These are phyloP conservation scores for Rhinolophus sinicus DNA, from an alignment of 2,113 vertebrate genomes.

Conservation along the genomic window DNA sequence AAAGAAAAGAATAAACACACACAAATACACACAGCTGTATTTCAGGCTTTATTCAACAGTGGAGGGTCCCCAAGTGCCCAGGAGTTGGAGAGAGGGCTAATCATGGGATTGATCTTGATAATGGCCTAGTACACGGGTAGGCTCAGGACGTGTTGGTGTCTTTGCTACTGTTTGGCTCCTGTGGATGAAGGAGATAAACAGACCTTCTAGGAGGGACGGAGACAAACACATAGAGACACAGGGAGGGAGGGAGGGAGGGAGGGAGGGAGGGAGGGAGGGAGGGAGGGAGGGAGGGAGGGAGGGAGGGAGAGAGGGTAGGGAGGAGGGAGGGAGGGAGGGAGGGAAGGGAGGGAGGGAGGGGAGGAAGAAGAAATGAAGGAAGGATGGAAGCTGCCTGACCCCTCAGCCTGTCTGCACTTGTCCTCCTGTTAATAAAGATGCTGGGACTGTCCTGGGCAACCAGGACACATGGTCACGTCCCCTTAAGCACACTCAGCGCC, in stretches of 20 bases:
- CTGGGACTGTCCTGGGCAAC: neutral
- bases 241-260: no score
- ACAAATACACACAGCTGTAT: neutral
- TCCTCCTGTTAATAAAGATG: neutral
- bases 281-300: neutral
- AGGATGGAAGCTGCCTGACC: neutral
- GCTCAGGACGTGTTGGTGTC: neutral
- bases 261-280: neutral
- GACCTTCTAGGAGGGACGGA: neutral
- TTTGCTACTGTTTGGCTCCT: neutral
- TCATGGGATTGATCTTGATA: no score
- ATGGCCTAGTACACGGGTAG: neutral
- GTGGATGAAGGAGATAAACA: neutral
- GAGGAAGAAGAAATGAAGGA: neutral
- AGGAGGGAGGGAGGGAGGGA: neutral
- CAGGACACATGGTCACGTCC: neutral
- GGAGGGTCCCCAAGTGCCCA: neutral
- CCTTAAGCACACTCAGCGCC: neutral
- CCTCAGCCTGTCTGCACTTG: neutral
- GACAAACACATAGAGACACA: neutral
- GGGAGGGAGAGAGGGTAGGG: no score
- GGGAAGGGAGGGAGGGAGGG: neutral
- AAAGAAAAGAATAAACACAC: neutral
- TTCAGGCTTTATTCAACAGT: neutral
- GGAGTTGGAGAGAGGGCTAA: neutral